Evolutionary conservation across 1,140 invertebrate species (phyloP).

Genomic region (Drosophila melanica): DNA sequence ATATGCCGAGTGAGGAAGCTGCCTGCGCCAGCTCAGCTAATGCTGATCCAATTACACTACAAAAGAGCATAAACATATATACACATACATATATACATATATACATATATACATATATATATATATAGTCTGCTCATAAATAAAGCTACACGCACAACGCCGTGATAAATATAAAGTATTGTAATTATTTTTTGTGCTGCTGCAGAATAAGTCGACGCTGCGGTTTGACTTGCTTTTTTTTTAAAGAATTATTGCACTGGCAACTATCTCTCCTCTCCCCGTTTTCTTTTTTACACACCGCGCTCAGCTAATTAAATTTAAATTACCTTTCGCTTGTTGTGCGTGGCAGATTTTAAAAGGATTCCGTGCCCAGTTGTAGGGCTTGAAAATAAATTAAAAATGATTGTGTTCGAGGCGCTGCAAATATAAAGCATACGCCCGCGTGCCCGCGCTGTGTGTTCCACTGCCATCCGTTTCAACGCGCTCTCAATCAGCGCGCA

Average conservation of each 20-base stretch:
- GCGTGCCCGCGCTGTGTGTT: constrained; percentile 6
- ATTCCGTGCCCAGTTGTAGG: constrained; percentile 21
- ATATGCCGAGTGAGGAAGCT: constrained; percentile 32
- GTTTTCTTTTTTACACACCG: neutral
- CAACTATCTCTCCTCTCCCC: neutral
- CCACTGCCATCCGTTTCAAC: constrained; percentile 21
- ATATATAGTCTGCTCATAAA: constrained; percentile 2
- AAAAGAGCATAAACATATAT: constrained; percentile 17
- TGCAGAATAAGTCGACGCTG: constrained; percentile 12
- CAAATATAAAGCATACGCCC: constrained; percentile 46
- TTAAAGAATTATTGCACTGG: constrained; percentile 29
- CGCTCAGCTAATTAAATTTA: constrained; percentile 64
- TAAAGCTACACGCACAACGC: constrained; percentile 3
- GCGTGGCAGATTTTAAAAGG: constrained; percentile 40
- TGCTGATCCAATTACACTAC: constrained; percentile 69
- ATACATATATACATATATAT: neutral
- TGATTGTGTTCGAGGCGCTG: constrained; percentile 49
- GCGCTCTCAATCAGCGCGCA: constrained; percentile 71
- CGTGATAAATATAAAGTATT: constrained; percentile 37
- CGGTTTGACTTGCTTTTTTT: constrained; percentile 12
- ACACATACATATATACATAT: neutral
- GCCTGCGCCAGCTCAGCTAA: constrained; percentile 48
- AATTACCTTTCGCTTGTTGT: constrained; percentile 49
- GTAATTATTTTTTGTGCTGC: constrained; percentile 35
- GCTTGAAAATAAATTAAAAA: constrained; percentile 68